These are phyloP conservation scores for Hippocampus guttulatus DNA, from an alignment of 2,113 vertebrate species.

Conservation along the genomic window DNA sequence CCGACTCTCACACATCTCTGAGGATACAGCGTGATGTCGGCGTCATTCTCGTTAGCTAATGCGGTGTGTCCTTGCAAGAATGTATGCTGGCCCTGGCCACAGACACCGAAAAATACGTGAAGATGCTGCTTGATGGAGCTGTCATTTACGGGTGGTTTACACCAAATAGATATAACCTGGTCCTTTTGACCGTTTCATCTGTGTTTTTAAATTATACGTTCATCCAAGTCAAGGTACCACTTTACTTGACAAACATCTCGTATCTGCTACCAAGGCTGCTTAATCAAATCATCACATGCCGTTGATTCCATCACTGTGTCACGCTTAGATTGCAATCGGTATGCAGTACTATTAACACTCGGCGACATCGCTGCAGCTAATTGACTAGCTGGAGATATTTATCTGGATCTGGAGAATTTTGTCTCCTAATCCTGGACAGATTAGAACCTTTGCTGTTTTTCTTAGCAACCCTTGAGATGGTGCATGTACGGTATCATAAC, in stretches of 20 bases:
- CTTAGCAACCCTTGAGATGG: no score
- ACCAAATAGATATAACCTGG: not conserved
- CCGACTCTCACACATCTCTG: slow-evolving; percentile 46
- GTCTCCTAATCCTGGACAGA: not conserved
- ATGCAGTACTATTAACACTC: slow-evolving; percentile 31
- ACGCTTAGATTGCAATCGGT: slow-evolving; percentile 32
- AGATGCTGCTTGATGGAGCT: not conserved
- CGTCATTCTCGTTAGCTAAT: not conserved
- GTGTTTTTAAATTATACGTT: not conserved
- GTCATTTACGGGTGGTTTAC: not conserved
- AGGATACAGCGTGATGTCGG: not conserved
- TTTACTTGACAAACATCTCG: not conserved
- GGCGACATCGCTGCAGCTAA: slow-evolving; percentile 4
- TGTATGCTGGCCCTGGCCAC: slow-evolving; percentile 11
- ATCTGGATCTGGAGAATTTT: not conserved
- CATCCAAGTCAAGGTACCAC: not conserved
- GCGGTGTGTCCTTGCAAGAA: not conserved
- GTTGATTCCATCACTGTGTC: slow-evolving; percentile 10
- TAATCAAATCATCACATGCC: not conserved
- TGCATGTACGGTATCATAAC: no score
- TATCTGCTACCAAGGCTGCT: not conserved
- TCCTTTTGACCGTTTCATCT: not conserved
- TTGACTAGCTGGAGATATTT: slow-evolving; percentile 5
- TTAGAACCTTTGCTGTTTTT: no score
- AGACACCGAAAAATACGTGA: not conserved